Evolutionary conservation across 2,888 invertebrate species (phyloP), one percentile per base, ranked within the genome.

Genomic region (Crepidodera aurea): DNA sequence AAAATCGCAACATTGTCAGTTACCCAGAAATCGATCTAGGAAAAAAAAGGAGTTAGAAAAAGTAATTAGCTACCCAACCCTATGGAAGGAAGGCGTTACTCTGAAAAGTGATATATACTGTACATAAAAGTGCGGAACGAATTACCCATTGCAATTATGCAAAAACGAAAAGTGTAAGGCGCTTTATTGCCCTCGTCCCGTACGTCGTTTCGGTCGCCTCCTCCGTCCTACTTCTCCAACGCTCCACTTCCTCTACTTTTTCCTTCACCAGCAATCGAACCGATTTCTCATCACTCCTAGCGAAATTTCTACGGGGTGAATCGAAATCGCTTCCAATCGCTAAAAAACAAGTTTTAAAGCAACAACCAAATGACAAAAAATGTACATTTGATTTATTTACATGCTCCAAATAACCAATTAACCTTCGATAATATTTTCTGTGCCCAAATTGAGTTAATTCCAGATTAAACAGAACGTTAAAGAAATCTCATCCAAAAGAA

Each of bases 91-190:
- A 51, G 46, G 56, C 56, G 46, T 56, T 56, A 56, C 46, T 34
- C 32, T 6, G 46, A 56, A 56, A 56, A 56, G 56, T 37, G 46
- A 56, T 56, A 56, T 56, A 56, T 56, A 46, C 56, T 46, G 46
- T 37, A 56, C 25, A 56, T 56, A 56, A 56, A 56, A 56, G 46
- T 56, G 56, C 46, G 46, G 22, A 56, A 56, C 37, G 46, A 56
- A 56, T 46, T 56, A 46, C 46, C 56, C 56, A 56, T 46, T 39
- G 56, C 56, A 56, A 56, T 56, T 56, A 56, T 56, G 56, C 56
- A 56, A 56, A 56, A 56, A 56, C 56, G 37, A 53, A 53, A 29
- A 48, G 32, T 46, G 46, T 48, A 40, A 29, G 37, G 16, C 56
- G 32, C 37, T 56, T 48, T 48, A 56, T 56, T 56, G 40, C 22